These are phyloP conservation scores for Montipora efflorescens DNA, from an alignment of 64 coral and sea anemone genomes.

Conservation along the genomic window DNA sequence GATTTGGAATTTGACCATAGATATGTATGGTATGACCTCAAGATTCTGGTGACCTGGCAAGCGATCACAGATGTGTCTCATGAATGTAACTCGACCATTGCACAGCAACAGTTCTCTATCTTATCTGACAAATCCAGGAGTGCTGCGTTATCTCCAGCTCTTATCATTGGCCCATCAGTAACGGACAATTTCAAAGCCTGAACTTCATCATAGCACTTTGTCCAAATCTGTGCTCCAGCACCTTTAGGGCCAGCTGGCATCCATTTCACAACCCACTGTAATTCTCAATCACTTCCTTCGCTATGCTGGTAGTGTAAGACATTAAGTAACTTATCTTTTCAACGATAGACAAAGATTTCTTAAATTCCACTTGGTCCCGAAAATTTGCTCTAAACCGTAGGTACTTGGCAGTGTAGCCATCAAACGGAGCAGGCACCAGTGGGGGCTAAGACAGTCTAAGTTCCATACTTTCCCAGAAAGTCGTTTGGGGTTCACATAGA, in stretches of 20 bases:
- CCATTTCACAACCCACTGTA: slow-evolving; percentile 71
- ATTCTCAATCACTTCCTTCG: slow-evolving; percentile 36
- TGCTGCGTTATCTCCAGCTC: slow-evolving; percentile 23
- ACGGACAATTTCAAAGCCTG: too few relatives aligned
- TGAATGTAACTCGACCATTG: slow-evolving; percentile 50
- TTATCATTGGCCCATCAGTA: too few relatives aligned
- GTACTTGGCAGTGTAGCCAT: slow-evolving; percentile 25
- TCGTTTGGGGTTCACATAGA: too few relatives aligned
- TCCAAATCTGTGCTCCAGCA: neutral
- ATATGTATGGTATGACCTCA: neutral
- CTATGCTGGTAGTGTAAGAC: slow-evolving; percentile 49
- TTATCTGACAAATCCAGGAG: slow-evolving; percentile 67
- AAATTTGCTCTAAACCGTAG: slow-evolving; percentile 61
- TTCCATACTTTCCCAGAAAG: neutral
- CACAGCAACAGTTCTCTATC: slow-evolving; percentile 60
- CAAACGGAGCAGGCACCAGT: slow-evolving; percentile 44
- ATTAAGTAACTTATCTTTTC: slow-evolving; percentile 61
- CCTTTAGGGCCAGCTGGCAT: slow-evolving; percentile 38
- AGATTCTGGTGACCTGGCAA: neutral
- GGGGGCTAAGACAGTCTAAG: slow-evolving; percentile 62
- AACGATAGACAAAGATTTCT: slow-evolving; percentile 33
- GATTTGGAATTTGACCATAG: slow-evolving; percentile 58
- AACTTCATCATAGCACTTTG: too few relatives aligned
- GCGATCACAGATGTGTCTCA: neutral
- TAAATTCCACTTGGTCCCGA: slow-evolving; percentile 47